phyloP scores from a whole-genome alignment of 1,140 invertebrate genomes.

The Drosophila punjabiensis region DNA sequence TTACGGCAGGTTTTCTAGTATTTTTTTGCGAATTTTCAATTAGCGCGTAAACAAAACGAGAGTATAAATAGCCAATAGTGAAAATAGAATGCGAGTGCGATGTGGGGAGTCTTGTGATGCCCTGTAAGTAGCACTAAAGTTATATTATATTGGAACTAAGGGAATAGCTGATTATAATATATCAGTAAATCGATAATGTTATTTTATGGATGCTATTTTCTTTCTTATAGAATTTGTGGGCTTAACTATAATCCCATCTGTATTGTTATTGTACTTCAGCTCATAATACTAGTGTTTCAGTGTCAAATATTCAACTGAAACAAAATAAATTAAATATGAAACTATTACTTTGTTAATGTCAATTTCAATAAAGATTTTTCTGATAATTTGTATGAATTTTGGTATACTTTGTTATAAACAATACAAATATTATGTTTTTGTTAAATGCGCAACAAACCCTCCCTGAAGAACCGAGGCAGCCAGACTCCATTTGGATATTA shows the following conservation, averaged over 20 bases:
- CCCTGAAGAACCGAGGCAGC: background rate
- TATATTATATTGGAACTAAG: background rate
- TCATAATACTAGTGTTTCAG: too few species aligned
- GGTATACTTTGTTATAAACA: too few species aligned
- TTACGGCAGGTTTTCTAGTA: slow-evolving; percentile 31
- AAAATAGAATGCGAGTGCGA: slow-evolving; percentile 8
- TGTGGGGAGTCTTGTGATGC: background rate
- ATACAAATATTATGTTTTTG: background rate
- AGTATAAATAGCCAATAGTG: slow-evolving; percentile 37
- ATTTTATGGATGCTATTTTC: background rate
- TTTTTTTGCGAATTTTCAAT: slow-evolving; percentile 51
- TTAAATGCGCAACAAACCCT: background rate
- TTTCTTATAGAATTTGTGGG: background rate
- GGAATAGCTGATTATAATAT: background rate
- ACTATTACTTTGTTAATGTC: too few species aligned
- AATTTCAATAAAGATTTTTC: too few species aligned
- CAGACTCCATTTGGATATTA: background rate
- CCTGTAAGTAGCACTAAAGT: slow-evolving; percentile 10
- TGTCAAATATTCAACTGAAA: too few species aligned
- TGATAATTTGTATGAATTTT: too few species aligned
- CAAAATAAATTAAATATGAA: too few species aligned
- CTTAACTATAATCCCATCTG: too few species aligned
- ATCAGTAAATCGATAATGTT: background rate
- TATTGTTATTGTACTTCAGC: too few species aligned
- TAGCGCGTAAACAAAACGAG: slow-evolving; percentile 50